Evolutionary conservation across 2,888 invertebrate species (phyloP).

Genomic region (Epinotia brunnichana): DNA sequence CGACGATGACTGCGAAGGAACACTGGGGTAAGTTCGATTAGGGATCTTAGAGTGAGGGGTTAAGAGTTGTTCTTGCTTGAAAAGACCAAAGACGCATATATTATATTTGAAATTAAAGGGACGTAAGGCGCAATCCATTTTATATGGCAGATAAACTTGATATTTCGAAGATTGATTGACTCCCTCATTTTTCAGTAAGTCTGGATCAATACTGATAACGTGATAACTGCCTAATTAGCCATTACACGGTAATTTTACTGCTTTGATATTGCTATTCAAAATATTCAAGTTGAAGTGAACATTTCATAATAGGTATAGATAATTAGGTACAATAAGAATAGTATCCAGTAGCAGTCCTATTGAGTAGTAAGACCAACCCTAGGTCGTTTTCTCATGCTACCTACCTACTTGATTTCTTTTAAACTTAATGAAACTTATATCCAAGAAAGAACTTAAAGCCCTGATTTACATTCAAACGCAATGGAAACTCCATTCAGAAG

Average conservation of each 20-base stretch:
- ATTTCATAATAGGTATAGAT: too few relatives aligned
- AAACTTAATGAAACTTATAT: slow-evolving; percentile 3
- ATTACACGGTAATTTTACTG: neutral
- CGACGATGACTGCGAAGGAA: slow-evolving; percentile 43
- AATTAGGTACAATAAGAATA: too few relatives aligned
- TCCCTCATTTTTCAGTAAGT: neutral
- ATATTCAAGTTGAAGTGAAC: too few relatives aligned
- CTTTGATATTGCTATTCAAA: too few relatives aligned
- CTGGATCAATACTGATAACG: neutral
- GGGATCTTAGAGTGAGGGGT: neutral
- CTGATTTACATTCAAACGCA: slow-evolving; percentile 29
- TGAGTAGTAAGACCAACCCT: too few relatives aligned
- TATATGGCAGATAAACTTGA: neutral
- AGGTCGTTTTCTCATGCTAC: too few relatives aligned
- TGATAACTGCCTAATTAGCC: too few relatives aligned
- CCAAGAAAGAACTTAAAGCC: neutral
- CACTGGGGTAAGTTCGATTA: neutral
- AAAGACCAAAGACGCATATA: neutral
- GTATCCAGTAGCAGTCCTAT: too few relatives aligned
- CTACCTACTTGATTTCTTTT: too few relatives aligned
- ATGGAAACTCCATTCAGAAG: slow-evolving; percentile 12
- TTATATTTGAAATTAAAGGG: neutral
- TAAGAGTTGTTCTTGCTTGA: slow-evolving; percentile 1
- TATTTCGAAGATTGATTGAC: neutral
- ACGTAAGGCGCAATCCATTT: neutral